Base-by-base conservation (phyloP, 2,113 vertebrate species). In the Phalacrocorax carbo region DNA sequence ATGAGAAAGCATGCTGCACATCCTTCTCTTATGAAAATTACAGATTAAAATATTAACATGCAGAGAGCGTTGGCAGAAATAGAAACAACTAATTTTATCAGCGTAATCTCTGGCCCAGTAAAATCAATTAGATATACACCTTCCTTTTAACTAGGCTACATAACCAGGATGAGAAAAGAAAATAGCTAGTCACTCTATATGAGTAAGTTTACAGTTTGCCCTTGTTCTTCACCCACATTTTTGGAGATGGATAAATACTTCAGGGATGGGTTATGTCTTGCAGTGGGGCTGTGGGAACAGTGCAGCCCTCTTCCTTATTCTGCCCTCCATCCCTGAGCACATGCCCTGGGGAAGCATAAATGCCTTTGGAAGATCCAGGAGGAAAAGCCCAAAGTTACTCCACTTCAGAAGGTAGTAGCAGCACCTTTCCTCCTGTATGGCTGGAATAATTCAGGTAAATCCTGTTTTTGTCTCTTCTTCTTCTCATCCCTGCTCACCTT, bases 301-400 rank as follows among this genome's bases (percentile, higher is more conserved):
- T 1, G 2, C 0, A 0, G 21, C 5, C 7, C 21, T 52, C 1
- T 64, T 86, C 25, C 9, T 77, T 1, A 0, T 48, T 57, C 27
- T 84, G 17, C 32, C 13, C 27, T 49, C 17, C 25, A 26, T 13
- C 26, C 13, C 49, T n/a, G 38, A 71, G 10, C 2, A 4, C 1
- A 8, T 76, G 7, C 34, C 34, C 42, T 69, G 26, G 13, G 20
- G 14, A 82, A 79, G 10, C 7, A 27, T 30, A 87, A 80, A 46
- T 62, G 7, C 9, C 25, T 82, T 77, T 58, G 27, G 36, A 82
- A 65, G n/a, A 54, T 40, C 36, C 5, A 25, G 15, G 15, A 93
- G 14, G 16, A 76, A 91, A 95, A 69, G 1, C 5, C 30, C 32
- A 49, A 77, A 17, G 4, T 30, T 36, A 21, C 4, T 69, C 6